Percentiles rank a stretch among this genome's conserved stretches.
Evolutionary conservation across 2,113 vertebrate species (phyloP).

Genomic region (Cryptotis parvus): DNA sequence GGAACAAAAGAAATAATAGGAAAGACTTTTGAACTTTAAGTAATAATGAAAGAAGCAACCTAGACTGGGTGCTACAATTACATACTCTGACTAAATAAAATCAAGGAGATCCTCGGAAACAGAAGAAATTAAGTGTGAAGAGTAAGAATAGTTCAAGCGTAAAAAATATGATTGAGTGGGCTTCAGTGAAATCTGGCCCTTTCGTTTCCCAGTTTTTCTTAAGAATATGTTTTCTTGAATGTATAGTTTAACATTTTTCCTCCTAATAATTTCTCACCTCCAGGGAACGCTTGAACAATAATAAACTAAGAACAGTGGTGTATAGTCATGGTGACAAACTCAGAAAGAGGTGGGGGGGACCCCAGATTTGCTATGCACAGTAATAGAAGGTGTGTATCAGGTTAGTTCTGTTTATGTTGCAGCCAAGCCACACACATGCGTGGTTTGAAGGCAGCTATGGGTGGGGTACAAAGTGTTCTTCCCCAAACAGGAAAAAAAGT

Average conservation of each 20-base stretch:
- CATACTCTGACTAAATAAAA: not conserved
- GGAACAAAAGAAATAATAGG: not conserved
- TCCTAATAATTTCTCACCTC: not conserved
- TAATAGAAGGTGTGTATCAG: no score
- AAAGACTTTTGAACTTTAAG: not conserved
- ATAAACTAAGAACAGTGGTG: not conserved
- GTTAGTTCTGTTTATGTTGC: not conserved
- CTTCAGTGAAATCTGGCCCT: not conserved
- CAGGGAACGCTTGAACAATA: not conserved
- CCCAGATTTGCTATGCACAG: rapidly evolving
- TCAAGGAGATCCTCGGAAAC: not conserved
- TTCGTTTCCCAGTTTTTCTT: not conserved
- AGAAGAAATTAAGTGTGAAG: conserved; percentile 30
- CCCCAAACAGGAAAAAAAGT: conserved; percentile 13
- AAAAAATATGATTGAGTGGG: not conserved
- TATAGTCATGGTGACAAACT: not conserved
- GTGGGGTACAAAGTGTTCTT: conserved; percentile 50
- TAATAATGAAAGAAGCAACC: not conserved
- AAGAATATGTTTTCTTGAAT: conserved; percentile 28
- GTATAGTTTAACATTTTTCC: not conserved
- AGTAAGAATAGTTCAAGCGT: not conserved
- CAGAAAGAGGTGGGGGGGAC: not conserved
- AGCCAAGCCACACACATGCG: not conserved
- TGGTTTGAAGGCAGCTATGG: not conserved
- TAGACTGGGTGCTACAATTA: not conserved